Conservation (phyloP, 1,140 invertebrate genomes). For the Adelges cooleyi region DNA sequence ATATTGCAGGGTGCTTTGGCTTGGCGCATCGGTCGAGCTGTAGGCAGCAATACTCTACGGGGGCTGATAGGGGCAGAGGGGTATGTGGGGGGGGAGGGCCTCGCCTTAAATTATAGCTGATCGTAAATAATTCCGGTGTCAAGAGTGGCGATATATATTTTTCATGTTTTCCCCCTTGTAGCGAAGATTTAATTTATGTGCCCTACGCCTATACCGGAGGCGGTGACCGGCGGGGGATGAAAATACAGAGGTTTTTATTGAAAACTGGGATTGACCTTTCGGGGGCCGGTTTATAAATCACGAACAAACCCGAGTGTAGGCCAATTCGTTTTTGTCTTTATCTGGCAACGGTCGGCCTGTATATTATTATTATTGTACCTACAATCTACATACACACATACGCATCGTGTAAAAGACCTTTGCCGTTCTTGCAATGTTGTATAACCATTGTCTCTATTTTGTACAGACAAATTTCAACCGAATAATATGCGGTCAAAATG, state of each 20-base stretch:
- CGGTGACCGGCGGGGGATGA: not conserved
- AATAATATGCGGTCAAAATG: too few species aligned
- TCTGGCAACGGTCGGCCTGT: not conserved
- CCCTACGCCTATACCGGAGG: not conserved
- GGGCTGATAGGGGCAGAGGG: not conserved
- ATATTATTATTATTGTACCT: too few species aligned
- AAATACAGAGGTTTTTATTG: slow-evolving; percentile 22
- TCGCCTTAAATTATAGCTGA: slow-evolving; percentile 18
- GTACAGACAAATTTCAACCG: too few species aligned
- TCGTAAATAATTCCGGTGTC: slow-evolving; percentile 27
- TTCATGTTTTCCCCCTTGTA: slow-evolving; percentile 16
- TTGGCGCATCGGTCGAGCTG: too few species aligned
- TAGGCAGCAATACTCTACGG: too few species aligned
- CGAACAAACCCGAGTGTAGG: too few species aligned
- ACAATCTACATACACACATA: too few species aligned
- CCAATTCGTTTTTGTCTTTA: not conserved
- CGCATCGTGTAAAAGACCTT: too few species aligned
- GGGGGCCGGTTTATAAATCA: slow-evolving; percentile 1
- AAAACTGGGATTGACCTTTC: slow-evolving; percentile 24
- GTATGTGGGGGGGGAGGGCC: not conserved
- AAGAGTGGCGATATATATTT: slow-evolving; percentile 24
- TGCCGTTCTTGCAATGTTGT: too few species aligned
- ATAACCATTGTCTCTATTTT: too few species aligned
- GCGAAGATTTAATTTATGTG: slow-evolving; percentile 28
- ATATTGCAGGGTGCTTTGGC: not conserved